Base-by-base conservation (phyloP, 2,888 invertebrate genomes). In the Chydorus sphaericus region DNA sequence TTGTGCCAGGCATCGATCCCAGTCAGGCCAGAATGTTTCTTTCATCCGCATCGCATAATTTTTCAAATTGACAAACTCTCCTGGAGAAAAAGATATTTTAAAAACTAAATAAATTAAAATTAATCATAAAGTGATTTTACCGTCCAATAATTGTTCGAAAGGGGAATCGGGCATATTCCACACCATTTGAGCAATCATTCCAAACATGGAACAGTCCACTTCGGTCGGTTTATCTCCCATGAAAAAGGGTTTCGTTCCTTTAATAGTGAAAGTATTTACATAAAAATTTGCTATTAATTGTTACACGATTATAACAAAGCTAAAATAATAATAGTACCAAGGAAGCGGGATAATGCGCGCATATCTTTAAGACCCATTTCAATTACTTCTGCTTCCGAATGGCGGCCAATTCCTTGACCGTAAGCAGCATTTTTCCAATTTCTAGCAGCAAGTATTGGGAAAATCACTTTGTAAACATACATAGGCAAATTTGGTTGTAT, bases 151-250 rank as follows among this genome's bases (percentile, higher is more conserved):
- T 48, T 59, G 55, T 38, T 63, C 62, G 58, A 62, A 64, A 6
- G 65, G 65, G 10, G 64, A 63, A 7, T 59, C 61, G 2, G 65
- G 65, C 7, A 61, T 53, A 37, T 62, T 63, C 64, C 65, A 70
- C 23, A 65, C 55, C 2, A 69, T 61, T 62, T 69, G 69, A 20
- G 66, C 62, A 44, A 71, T 55, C 62, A 66, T 64, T 8, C 68
- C 70, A 65, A 72, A 72, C 39, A 70, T 59, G 3, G 68, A 63
- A 62, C 69, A 69, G 60, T 72, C 71, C 4, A 65, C 62, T 55
- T 57, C 56, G 3, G 62, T 62, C 8, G 63, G 62, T 4, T 38
- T 44, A 2, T 58, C 56, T 8, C 63, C 63, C 52, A 62, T 54
- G 31, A 63, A 61, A 49, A 59, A 63, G 4, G 55, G 20, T 33